Percentiles rank a stretch among this genome's conserved stretches.
Evolutionary conservation across 2,888 invertebrate genomes (phyloP).

Genomic region (Stenolophus ochropezus): DNA sequence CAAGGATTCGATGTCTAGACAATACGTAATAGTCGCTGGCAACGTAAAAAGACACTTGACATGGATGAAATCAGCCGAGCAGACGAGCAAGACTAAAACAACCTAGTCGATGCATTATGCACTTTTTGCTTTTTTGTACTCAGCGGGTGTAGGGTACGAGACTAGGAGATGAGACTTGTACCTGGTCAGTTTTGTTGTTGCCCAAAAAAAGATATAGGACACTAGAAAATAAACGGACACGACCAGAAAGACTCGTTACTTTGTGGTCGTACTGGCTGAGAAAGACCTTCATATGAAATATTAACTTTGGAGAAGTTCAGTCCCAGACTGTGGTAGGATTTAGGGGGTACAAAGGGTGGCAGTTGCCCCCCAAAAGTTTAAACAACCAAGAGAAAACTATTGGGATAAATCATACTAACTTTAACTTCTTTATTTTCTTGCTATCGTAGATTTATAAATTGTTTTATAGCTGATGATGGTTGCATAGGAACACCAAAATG

Average conservation of each 20-base stretch:
- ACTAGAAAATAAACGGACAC: not conserved
- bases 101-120: constrained; percentile 26
- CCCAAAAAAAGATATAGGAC: not conserved
- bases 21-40: constrained; percentile 52
- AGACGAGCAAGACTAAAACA: constrained; percentile 31
- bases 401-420: too few species aligned
- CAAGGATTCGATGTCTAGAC: constrained; percentile 58
- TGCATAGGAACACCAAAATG: too few species aligned
- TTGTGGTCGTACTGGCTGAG: too few species aligned
- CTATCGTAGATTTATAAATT: too few species aligned
- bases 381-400: too few species aligned
- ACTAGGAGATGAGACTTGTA: not conserved
- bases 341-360: too few species aligned
- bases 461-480: too few species aligned
- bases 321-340: too few species aligned
- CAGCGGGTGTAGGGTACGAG: not conserved
- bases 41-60: constrained; percentile 49
- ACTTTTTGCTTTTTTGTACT: constrained; percentile 16
- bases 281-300: too few species aligned
- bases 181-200: not conserved
- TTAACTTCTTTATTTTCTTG: too few species aligned
- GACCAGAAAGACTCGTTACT: not conserved
- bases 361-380: too few species aligned
- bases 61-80: constrained; percentile 43
- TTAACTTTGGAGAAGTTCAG: too few species aligned